Conservation (phyloP, 2,113 vertebrate genomes). For the Poeciliopsis retropinna region DNA sequence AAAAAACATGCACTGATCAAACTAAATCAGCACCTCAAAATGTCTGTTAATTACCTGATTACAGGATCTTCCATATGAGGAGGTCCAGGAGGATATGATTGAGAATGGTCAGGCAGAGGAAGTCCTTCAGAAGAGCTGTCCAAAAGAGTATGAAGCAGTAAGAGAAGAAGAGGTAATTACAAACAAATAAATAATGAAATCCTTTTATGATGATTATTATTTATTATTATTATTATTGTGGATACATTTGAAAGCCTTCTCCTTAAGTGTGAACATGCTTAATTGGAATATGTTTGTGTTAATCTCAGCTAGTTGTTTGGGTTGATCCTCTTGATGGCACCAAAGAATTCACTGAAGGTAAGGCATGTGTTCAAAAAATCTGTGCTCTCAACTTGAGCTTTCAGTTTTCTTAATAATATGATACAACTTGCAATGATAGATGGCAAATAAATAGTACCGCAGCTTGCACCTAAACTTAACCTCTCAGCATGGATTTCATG, state of each 20-base stretch:
- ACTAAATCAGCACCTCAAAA: not conserved
- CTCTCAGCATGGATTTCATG: not conserved
- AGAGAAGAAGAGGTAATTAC: slow-evolving; percentile 92
- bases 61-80: slow-evolving; percentile 87
- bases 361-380: not conserved
- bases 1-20: not conserved
- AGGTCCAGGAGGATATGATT: slow-evolving; percentile 87
- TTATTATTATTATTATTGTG: not conserved
- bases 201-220: not conserved
- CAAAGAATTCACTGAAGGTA: slow-evolving; percentile 98
- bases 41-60: not conserved
- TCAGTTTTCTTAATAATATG: not conserved
- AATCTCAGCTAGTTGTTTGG: slow-evolving; percentile 92
- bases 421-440: not conserved
- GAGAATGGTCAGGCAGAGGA: slow-evolving; percentile 88
- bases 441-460: too few relatives aligned
- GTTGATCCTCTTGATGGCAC: slow-evolving; percentile 98
- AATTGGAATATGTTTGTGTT: slow-evolving; percentile 32
- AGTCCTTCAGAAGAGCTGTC: slow-evolving; percentile 88
- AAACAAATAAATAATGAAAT: not conserved
- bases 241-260: not conserved
- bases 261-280: not conserved
- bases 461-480: not conserved
- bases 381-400: not conserved
- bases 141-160: slow-evolving; percentile 83